Base-by-base conservation (phyloP, 2,113 vertebrate genomes). In the Clinocottus analis region DNA sequence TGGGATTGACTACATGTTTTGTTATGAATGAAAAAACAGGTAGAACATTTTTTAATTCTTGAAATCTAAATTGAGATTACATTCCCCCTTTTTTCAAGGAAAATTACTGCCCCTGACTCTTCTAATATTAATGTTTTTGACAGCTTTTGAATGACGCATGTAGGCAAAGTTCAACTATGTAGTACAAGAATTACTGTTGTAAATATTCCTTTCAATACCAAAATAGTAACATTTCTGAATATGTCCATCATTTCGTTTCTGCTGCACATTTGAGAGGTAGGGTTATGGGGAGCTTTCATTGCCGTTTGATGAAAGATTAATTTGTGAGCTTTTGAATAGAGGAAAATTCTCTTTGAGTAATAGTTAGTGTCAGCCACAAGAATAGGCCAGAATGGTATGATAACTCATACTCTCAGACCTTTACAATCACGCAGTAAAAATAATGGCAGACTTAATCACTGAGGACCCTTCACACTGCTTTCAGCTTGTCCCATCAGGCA, bases 381-480 rank as follows among this genome's bases (percentile, higher is more conserved):
- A 80, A 80, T 16, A 72, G 62, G 64, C 47, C 62, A 41, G 68
- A 76, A 65, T 82, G 58, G 39, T 68, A 71, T 80, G 62, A 80
- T 81, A 65, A 83, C 51, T 23, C 21, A 58, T 16, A 39, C 23
- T 39, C 45, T 27, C 29, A 37, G 25, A 61, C 72, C 45, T 64
- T 53, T 29, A 25, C 21, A 74, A 35, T 53, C n/a, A 27, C 9
- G 4, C 59, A 43, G 21, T 21, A 56, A 39, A 53, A 31, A 75
- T 35, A 64, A 64, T n/a, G 72, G 7, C 31, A 25, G 25, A 7
- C 17, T 75, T 39, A 21, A 35, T 59, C 74, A 51, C 29, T 3
- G 7, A 59, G 43, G 41, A 60, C 37, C 37, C 27, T 58, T 35
- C 51, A 58, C 8, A 11, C 14, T 25, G 8, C 39, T 45, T 14